A percentile compares a stretch with the other conserved stretches of the same genome.
Evolutionary conservation across 1,140 invertebrate species (phyloP).

Genomic region (Lepidotrigona ventralis): DNA sequence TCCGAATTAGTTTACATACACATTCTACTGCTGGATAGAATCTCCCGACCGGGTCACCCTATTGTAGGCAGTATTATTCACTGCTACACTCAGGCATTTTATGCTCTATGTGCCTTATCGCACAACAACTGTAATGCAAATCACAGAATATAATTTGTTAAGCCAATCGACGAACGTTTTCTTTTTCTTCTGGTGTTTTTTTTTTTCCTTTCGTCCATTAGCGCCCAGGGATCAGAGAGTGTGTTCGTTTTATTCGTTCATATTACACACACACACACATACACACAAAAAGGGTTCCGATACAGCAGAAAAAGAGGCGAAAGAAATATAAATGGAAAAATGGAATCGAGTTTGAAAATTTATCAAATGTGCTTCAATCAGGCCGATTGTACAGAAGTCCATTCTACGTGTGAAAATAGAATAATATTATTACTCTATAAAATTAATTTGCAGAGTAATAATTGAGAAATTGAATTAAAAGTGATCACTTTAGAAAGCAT

Average conservation of each 20-base stretch:
- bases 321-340: too few relatives aligned
- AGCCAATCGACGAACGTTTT: constrained; percentile 73
- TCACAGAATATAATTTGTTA: constrained; percentile 79
- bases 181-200: background rate
- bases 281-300: too few relatives aligned
- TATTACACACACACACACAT: background rate
- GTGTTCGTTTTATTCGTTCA: constrained; percentile 9
- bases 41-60: constrained; percentile 77
- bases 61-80: constrained; percentile 79
- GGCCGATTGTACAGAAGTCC: too few relatives aligned
- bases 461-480: too few relatives aligned
- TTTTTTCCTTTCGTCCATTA: constrained; percentile 56
- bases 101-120: constrained; percentile 78
- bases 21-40: constrained; percentile 79
- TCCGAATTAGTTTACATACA: constrained; percentile 80
- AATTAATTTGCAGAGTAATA: too few relatives aligned
- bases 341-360: too few relatives aligned
- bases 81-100: constrained; percentile 78
- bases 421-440: too few relatives aligned
- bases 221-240: constrained; percentile 60
- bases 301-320: too few relatives aligned
- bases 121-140: constrained; percentile 80
- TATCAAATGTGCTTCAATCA: too few relatives aligned
- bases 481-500: too few relatives aligned
- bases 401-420: too few relatives aligned